A percentile compares a stretch with the other conserved stretches of the same genome.
phyloP scores from a whole-genome alignment of 2,113 vertebrate genomes.

The Cygnus atratus region DNA sequence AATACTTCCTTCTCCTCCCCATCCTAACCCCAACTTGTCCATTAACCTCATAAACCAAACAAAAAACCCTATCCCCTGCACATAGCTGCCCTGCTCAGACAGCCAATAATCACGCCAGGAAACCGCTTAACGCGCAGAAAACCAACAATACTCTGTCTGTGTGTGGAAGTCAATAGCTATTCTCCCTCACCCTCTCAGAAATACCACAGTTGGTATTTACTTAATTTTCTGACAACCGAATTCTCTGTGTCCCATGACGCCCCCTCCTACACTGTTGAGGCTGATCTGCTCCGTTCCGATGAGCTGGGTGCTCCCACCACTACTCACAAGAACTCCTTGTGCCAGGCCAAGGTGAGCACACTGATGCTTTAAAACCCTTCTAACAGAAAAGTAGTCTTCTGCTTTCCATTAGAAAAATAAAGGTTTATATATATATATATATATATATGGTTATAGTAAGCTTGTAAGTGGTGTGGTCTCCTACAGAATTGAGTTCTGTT shows the following conservation, averaged over 20 bases:
- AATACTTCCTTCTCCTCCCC: background rate
- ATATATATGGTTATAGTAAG: fast-evolving
- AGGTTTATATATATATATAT: background rate
- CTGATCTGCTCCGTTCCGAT: background rate
- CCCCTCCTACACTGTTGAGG: background rate
- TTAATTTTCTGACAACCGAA: background rate
- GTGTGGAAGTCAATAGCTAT: background rate
- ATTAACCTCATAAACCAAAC: background rate
- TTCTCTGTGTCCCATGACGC: background rate
- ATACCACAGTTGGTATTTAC: background rate
- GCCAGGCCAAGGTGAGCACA: fast-evolving
- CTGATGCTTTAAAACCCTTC: background rate
- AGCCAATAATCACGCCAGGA: fast-evolving
- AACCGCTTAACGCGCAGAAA: background rate
- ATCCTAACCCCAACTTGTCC: background rate
- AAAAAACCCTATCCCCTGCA: background rate
- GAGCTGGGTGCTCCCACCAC: background rate
- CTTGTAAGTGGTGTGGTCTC: background rate
- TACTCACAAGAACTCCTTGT: background rate
- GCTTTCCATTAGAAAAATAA: background rate
- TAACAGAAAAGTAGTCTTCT: background rate
- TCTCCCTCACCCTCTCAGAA: background rate
- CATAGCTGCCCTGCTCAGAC: background rate
- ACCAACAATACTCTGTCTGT: background rate
- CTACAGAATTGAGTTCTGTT: background rate